These are phyloP conservation scores for Chrosomus eos DNA, from an alignment of 2,797 vertebrate genomes.

Conservation along the genomic window DNA sequence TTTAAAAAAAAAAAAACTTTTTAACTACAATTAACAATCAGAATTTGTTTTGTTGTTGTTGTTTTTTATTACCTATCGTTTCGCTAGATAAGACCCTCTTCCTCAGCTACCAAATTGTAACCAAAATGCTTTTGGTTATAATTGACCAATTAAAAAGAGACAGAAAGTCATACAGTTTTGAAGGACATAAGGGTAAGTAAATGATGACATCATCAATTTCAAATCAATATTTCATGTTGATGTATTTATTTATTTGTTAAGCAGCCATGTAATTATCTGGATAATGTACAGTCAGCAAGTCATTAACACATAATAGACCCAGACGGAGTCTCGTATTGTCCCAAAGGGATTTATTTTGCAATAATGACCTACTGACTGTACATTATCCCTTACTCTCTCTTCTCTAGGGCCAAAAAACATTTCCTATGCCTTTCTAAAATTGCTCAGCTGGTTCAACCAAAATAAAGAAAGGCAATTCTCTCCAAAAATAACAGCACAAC, in stretches of 20 bases:
- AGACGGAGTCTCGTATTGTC: background rate
- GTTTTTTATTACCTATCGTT: too few species aligned
- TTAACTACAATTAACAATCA: too few species aligned
- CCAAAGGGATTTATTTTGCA: background rate
- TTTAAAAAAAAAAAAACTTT: too few species aligned
- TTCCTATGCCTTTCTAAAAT: constrained; percentile 54
- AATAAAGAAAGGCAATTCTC: constrained; percentile 52
- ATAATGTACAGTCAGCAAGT: constrained; percentile 1
- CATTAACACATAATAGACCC: background rate
- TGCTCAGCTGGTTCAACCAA: constrained; percentile 57
- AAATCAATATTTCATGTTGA: background rate
- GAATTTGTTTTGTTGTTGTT: too few species aligned
- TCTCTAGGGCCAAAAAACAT: constrained; percentile 44
- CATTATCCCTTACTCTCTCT: constrained; percentile 2
- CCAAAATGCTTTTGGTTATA: background rate
- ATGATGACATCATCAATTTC: background rate
- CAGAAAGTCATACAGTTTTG: background rate
- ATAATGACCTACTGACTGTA: constrained; percentile 5
- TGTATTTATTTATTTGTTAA: constrained; percentile 4
- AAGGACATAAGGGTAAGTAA: background rate
- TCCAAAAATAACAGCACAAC: constrained; percentile 61
- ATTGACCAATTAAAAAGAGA: background rate
- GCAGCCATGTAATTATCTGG: constrained; percentile 1
- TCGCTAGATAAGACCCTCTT: too few species aligned
- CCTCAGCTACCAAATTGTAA: too few species aligned